Evolutionary conservation across 1,140 invertebrate species (phyloP), one percentile per base, ranked within the genome.

Genomic region (Tribolium castaneum): DNA sequence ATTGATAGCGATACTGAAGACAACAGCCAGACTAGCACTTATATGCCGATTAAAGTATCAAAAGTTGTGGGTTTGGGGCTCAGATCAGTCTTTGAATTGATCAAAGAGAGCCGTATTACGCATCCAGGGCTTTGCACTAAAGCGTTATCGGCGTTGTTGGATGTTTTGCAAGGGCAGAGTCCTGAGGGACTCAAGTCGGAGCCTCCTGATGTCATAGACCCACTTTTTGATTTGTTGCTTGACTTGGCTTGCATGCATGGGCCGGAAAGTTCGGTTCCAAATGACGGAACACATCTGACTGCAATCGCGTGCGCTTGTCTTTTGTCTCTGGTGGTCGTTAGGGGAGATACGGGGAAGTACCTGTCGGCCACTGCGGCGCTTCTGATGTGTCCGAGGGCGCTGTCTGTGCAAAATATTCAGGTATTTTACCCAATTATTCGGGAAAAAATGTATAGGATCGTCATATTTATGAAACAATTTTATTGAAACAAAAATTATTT

Each of bases 311-410:
- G 96, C 87, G 94, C 96, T 2, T 97, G 96, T 84, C 89, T 99
- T 1, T 90, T 99, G 25, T 96, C 95, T 76, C 88, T 99, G 52
- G 95, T 96, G 22, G 94, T 98, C n/a, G 96, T 97, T 0, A 88
- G 95, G 74, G 97, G 97, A 1, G 95, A 98, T 84, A 97, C 97
- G n/a, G 96, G 96, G 30, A 95, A 97, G 85, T 92, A 97, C 81
- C 89, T 99, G 0, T 92, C 93, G 84, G 95, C 97, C 10, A 92
- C 96, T 30, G 92, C 95, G 12, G 94, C 96, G 25, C 89, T 98
- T 79, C 89, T 98, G 9, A 98, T 98, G 95, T 96, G 94, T 77
- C 91, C 94, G 5, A 89, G 92, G 82, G 89, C 91, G 54, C 87
- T 97, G 35, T 91, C 94, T 19, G 88, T 92, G 70, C 95, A 97